Evolutionary conservation across 2,888 invertebrate genomes (phyloP).

Genomic region (Lasioglossum vierecki): DNA sequence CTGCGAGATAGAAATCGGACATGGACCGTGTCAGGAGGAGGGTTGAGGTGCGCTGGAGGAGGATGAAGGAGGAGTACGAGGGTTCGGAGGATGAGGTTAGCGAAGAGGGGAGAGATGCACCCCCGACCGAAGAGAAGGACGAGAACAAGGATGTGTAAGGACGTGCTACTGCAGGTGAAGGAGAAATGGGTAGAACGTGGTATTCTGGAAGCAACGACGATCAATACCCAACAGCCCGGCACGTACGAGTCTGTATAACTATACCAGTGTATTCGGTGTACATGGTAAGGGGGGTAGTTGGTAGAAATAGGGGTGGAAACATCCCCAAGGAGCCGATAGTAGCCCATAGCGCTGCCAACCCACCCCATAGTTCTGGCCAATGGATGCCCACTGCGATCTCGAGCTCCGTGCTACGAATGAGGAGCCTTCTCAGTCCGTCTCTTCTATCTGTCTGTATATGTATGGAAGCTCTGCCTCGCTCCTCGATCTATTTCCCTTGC

Average conservation of each 20-base stretch:
- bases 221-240: constrained; percentile 81
- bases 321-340: constrained; percentile 83
- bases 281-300: constrained; percentile 78
- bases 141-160: constrained; percentile 77
- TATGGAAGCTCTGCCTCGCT: constrained; percentile 29
- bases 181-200: constrained; percentile 78
- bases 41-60: neutral
- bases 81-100: neutral
- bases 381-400: constrained; percentile 77
- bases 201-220: constrained; percentile 77
- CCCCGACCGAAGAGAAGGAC: constrained; percentile 74
- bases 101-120: constrained; percentile 46
- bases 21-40: constrained; percentile 37
- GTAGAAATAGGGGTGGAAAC: constrained; percentile 81
- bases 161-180: constrained; percentile 80
- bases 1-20: constrained; percentile 64
- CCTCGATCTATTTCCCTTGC: constrained; percentile 41
- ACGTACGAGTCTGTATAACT: constrained; percentile 77
- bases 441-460: constrained; percentile 60
- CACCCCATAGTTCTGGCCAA: constrained; percentile 76
- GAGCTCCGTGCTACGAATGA: constrained; percentile 73
- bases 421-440: constrained; percentile 64
- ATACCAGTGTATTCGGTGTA: constrained; percentile 79
- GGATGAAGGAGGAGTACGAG: neutral
- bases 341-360: constrained; percentile 78